phyloP scores from a whole-genome alignment of 2,888 invertebrate genomes.

The Urechis unicinctus region DNA sequence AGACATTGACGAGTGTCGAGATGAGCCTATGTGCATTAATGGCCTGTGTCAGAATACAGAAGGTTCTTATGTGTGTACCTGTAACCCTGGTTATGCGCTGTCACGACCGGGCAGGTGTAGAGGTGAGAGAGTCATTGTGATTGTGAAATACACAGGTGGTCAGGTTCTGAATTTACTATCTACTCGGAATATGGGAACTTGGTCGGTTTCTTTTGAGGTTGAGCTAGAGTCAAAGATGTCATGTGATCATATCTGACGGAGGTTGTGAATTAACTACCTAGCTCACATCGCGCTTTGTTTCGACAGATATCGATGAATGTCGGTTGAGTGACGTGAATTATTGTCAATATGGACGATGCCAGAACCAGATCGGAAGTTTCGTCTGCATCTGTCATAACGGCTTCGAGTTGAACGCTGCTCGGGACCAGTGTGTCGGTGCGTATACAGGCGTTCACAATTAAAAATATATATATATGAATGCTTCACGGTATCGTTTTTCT shows the following conservation, averaged over 20 bases:
- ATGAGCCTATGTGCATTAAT: conserved; percentile 62
- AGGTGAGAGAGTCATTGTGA: not conserved
- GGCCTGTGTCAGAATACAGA: conserved; percentile 74
- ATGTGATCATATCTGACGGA: no score
- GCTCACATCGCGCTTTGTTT: not conserved
- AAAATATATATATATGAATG: no score
- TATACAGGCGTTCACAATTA: no score
- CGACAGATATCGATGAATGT: conserved; percentile 75
- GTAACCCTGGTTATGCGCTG: conserved; percentile 66
- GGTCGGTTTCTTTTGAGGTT: no score
- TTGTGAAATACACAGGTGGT: no score
- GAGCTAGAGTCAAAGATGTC: no score
- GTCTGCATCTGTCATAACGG: conserved; percentile 71
- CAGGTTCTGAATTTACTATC: no score
- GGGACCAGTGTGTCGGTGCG: conserved; percentile 65
- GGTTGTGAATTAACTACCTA: no score
- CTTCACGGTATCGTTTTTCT: no score
- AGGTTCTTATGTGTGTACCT: conserved; percentile 76
- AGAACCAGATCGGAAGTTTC: conserved; percentile 69
- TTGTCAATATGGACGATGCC: conserved; percentile 70
- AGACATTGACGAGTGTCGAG: conserved; percentile 73
- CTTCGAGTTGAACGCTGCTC: conserved; percentile 59
- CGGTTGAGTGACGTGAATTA: conserved; percentile 59
- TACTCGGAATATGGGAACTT: no score
- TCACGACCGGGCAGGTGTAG: not conserved